phyloP scores from a whole-genome alignment of 2,888 invertebrate genomes.

The Apotomis capreana region DNA sequence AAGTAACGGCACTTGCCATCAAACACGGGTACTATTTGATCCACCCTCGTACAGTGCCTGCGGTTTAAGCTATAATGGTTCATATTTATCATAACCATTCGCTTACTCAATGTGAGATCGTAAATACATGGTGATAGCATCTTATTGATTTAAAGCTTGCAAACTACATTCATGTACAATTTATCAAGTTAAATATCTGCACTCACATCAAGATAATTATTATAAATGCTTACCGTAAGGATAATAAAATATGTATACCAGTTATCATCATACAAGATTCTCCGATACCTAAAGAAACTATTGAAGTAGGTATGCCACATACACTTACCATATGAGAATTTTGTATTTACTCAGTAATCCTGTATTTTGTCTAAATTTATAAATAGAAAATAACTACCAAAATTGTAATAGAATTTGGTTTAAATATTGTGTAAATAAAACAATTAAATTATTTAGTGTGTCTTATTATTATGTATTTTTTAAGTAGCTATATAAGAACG shows the following conservation, averaged over 20 bases:
- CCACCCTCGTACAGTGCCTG: no score
- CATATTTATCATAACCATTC: constrained; percentile 55
- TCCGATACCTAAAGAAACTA: constrained; percentile 47
- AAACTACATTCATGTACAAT: constrained; percentile 72
- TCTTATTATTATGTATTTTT: constrained; percentile 48
- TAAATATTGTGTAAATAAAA: constrained; percentile 84
- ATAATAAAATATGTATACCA: constrained; percentile 57
- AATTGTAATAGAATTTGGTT: constrained; percentile 76
- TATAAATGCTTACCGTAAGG: constrained; percentile 64
- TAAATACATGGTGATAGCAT: constrained; percentile 60
- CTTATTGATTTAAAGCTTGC: constrained; percentile 63
- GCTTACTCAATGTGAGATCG: constrained; percentile 74
- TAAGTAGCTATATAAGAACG: neutral
- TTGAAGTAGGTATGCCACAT: constrained; percentile 28
- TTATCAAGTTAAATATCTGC: constrained; percentile 70
- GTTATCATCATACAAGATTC: constrained; percentile 56
- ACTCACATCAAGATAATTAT: constrained; percentile 64
- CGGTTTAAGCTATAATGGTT: constrained; percentile 42
- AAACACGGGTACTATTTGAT: no score
- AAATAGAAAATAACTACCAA: constrained; percentile 67
- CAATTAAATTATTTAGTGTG: constrained; percentile 69
- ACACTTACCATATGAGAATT: constrained; percentile 57
- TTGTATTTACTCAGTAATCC: constrained; percentile 64
- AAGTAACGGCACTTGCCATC: no score
- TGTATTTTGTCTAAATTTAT: constrained; percentile 73